A percentile compares a stretch with the other conserved stretches of the same genome.
These are phyloP conservation scores for Cerceris ruficornis DNA, from an alignment of 2,888 invertebrate genomes.

Conservation along the genomic window DNA sequence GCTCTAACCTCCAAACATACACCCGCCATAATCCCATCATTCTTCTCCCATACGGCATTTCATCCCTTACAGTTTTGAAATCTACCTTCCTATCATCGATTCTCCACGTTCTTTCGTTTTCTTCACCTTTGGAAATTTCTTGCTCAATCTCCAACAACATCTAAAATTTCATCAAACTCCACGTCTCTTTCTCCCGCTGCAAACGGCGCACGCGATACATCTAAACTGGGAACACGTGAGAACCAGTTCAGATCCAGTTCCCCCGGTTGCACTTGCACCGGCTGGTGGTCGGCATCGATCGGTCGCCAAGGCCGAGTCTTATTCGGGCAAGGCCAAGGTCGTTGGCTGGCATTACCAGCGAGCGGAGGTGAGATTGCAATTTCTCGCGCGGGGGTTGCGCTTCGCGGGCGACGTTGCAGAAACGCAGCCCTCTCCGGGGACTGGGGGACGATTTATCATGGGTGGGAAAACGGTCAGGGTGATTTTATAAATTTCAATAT, in stretches of 20 bases:
- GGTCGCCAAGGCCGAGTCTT: slow-evolving; percentile 73
- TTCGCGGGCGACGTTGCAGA: slow-evolving; percentile 28
- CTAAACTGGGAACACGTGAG: slow-evolving; percentile 67
- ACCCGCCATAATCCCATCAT: too few species aligned
- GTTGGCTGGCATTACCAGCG: slow-evolving; percentile 71
- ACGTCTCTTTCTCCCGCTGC: too few species aligned
- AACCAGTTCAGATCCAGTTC: slow-evolving; percentile 59
- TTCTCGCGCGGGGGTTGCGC: slow-evolving; percentile 53
- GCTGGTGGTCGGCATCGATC: slow-evolving; percentile 73
- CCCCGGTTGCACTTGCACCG: slow-evolving; percentile 54
- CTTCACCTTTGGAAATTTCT: too few species aligned
- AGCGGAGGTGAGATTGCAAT: slow-evolving; percentile 67
- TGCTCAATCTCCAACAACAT: too few species aligned
- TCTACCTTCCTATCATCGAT: too few species aligned
- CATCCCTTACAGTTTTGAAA: too few species aligned
- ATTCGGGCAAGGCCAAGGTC: slow-evolving; percentile 79
- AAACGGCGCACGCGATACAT: slow-evolving; percentile 56
- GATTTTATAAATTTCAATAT: too few species aligned
- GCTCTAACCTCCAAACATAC: too few species aligned
- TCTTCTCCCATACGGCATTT: too few species aligned
- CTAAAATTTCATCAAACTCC: too few species aligned
- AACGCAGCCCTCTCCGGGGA: slow-evolving; percentile 25
- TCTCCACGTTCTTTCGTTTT: too few species aligned
- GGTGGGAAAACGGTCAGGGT: slow-evolving; percentile 3
- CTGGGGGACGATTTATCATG: slow-evolving; percentile 28